Evolutionary conservation across 1,140 invertebrate genomes (phyloP), one percentile per base, ranked within the genome.

Genomic region (Lordiphosa stackelbergi): DNA sequence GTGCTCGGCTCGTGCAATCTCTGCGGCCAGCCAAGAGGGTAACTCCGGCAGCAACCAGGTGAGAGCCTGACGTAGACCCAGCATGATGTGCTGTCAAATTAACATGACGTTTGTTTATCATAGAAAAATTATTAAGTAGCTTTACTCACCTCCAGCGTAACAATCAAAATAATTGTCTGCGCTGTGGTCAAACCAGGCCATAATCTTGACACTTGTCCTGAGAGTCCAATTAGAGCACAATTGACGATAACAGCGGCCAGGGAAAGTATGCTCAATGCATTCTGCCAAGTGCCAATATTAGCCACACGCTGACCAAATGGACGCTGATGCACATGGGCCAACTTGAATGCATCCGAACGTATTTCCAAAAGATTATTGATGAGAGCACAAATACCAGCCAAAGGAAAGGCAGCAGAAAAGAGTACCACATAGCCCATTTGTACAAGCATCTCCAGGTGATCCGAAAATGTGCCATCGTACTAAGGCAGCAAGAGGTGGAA

Each of bases 371-470:
- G 89, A 90, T 99, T 99, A 87, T 98, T 99, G 2, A 97, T 88
- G 13, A 98, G 89, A 5, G 97, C 97, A 88, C 95, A 98, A 31
- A 98, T 85, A 0, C 96, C 96, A 10, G 97, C 97, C 71, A 98
- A 89, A 0, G 97, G 97, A 88, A 98, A 99, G 0, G 97, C 96
- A 10, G 96, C 95, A 0, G 97, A 98, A 87, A 99, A 99, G 7
- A 99, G 90, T 55, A 98, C 95, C 24, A 99, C 97, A 89, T 99
- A 98, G 35, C 97, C 97, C 85, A 98, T 93, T 86, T 99, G 97
- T 10, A 98, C 97, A 51, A 98, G 92, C 95, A 99, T 97, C 89
- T 99, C 98, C 62, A 99, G 89, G 87, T 98, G 98, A 88, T 99
- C 98, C 12, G 97, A 96, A 89, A 98, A 97, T 0, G 97, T 97